Evolutionary conservation across 92 coral and sea anemone genomes (phyloP).

Genomic region (Epizoanthus stellaris): DNA sequence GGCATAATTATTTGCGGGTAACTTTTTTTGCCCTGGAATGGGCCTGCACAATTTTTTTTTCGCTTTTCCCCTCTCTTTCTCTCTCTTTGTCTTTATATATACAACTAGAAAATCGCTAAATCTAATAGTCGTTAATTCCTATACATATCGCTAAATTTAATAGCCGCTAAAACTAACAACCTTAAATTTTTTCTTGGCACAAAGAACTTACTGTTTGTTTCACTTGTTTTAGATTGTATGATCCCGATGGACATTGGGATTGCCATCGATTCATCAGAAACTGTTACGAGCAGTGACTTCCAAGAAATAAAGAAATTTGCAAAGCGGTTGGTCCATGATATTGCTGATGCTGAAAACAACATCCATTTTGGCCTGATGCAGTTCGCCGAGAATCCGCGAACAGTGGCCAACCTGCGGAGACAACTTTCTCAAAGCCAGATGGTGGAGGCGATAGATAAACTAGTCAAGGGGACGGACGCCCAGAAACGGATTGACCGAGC

Average conservation of each 20-base stretch:
- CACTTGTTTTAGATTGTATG: conserved; percentile 53
- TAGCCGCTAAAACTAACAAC: too few relatives aligned
- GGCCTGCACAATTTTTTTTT: too few relatives aligned
- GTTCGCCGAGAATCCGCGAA: conserved; percentile 62
- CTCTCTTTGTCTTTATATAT: too few relatives aligned
- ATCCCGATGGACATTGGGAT: conserved; percentile 84
- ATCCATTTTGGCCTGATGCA: conserved; percentile 72
- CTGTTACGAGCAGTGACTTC: conserved; percentile 58
- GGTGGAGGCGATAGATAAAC: conserved; percentile 53
- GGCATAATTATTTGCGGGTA: too few relatives aligned
- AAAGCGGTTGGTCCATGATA: conserved; percentile 54
- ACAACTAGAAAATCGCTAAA: too few relatives aligned
- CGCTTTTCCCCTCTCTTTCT: too few relatives aligned
- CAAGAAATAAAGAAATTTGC: conserved; percentile 62
- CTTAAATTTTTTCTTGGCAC: too few relatives aligned
- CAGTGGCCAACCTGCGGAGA: conserved; percentile 61
- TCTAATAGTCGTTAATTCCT: too few relatives aligned
- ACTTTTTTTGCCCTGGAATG: too few relatives aligned
- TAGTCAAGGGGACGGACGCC: conserved; percentile 37
- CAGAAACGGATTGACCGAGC: conserved; percentile 58
- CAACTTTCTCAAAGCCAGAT: conserved; percentile 52
- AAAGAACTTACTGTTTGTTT: too few relatives aligned
- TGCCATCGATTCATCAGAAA: conserved; percentile 67
- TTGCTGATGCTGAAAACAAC: conserved; percentile 77
- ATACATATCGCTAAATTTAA: too few relatives aligned